These are phyloP conservation scores for Menidia menidia DNA, from an alignment of 2,797 vertebrate species.

Conservation along the genomic window DNA sequence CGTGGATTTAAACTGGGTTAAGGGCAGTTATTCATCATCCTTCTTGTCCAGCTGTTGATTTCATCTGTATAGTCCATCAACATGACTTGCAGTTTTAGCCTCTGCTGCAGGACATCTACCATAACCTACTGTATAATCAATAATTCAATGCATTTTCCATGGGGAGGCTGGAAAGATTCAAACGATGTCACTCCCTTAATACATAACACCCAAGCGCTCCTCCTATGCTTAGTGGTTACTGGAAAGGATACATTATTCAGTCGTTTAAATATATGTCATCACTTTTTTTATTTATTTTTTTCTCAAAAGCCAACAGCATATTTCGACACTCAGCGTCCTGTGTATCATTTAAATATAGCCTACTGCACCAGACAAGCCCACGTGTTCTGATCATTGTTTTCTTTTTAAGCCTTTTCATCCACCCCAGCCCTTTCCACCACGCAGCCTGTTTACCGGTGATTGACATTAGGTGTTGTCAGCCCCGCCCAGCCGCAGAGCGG, in stretches of 20 bases:
- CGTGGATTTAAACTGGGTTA: conserved; percentile 11
- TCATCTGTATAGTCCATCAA: conserved; percentile 24
- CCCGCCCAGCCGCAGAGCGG: conserved; percentile 73
- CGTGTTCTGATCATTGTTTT: conserved; percentile 26
- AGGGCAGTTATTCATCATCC: conserved; percentile 13
- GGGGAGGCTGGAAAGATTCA: conserved; percentile 11
- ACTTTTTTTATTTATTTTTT: no score
- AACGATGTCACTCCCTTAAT: conserved; percentile 34
- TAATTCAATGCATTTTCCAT: conserved; percentile 63
- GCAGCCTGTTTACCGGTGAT: conserved; percentile 53
- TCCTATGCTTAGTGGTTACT: not conserved
- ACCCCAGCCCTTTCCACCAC: conserved; percentile 31
- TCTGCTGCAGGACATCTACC: conserved; percentile 17
- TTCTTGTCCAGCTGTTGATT: conserved; percentile 29
- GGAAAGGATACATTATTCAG: not conserved
- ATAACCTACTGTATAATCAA: conserved; percentile 67
- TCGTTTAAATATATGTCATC: not conserved
- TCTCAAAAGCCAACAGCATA: not conserved
- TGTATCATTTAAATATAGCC: not conserved
- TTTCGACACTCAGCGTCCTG: not conserved
- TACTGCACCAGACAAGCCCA: conserved; percentile 19
- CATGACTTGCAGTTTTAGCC: conserved; percentile 23
- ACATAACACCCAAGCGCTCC: conserved; percentile 7
- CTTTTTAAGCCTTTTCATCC: conserved; percentile 49
- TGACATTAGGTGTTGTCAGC: conserved; percentile 66